Base-by-base conservation (phyloP, 2,113 vertebrate species). In the Ibidorhyncha struthersii region DNA sequence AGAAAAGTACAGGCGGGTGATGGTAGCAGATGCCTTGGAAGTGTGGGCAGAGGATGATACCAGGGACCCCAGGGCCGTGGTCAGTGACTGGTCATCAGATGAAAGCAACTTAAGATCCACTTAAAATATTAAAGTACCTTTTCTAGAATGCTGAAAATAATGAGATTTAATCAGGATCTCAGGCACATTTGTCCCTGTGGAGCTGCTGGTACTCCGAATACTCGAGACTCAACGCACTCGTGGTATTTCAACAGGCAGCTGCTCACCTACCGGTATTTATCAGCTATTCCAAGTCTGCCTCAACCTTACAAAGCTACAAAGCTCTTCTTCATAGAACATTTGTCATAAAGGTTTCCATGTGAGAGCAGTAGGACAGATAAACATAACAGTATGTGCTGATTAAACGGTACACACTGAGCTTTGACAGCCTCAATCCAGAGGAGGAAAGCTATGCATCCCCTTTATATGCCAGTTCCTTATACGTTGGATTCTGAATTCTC, bases 141-240 rank as follows among this genome's bases (percentile, higher is more conserved):
- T 84, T 74, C 63, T 36, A 9, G 30, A 29, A 67, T 29, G 63
- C 25, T 53, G 63, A 45, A 86, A 87, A 67, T 32, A 30, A 76
- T 4, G 17, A 70, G 23, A 76, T 69, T 93, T 69, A 36, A 49
- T 63, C 47, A 85, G 79, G 32, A 30, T 79, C 30, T 84, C 38
- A 30, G 58, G 47, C 23, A 43, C 4, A 9, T 92, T 83, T 86
- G 34, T 85, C 32, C 32, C 78, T 59, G 0, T 29, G 88, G 61
- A 71, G 50, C 80, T 69, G 27, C 19, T 17, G 27, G 10, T 18
- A 38, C 43, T 87, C 47, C 58, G 67, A 8, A 32, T 58, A 47
- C 7, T 53, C 0, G 0, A 73, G 13, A 38, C 80, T 63, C n/a
- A 69, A 30, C 29, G 18, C 26, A 8, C 50, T 53, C 32, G 1